Percentiles rank a stretch among this genome's conserved stretches.
Evolutionary conservation across 2,113 vertebrate genomes (phyloP).

Genomic region (Calypte anna): DNA sequence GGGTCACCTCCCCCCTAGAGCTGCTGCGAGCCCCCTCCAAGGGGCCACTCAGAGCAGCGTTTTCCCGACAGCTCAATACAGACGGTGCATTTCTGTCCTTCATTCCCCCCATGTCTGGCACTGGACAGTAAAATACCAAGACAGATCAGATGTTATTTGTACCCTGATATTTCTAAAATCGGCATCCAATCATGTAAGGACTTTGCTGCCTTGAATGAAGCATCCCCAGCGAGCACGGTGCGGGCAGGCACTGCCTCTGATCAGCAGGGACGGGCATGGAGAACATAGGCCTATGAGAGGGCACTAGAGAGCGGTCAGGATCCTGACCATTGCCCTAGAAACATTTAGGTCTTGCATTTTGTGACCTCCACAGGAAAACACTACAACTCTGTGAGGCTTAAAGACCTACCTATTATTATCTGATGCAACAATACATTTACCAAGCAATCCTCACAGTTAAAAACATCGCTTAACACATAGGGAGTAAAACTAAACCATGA

Average conservation of each 20-base stretch:
- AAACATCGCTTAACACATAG: not conserved
- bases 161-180: not conserved
- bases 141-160: not conserved
- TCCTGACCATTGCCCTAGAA: not conserved
- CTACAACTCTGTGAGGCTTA: not conserved
- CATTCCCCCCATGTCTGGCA: not conserved
- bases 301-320: not conserved
- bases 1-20: accelerated
- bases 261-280: not conserved
- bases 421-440: not conserved
- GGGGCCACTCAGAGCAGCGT: not conserved
- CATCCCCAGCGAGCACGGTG: accelerated
- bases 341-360: not conserved
- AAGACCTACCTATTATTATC: not conserved
- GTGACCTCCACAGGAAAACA: not conserved
- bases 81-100: not conserved
- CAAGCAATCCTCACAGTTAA: not conserved
- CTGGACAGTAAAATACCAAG: not conserved
- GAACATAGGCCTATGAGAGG: not conserved
- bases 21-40: not conserved
- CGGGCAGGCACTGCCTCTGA: not conserved
- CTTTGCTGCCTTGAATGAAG: not conserved
- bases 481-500: not conserved
- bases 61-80: not conserved
- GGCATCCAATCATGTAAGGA: not conserved